Evolutionary conservation across 2,888 invertebrate genomes (phyloP).

Genomic region (Synanthedon vespiformis): DNA sequence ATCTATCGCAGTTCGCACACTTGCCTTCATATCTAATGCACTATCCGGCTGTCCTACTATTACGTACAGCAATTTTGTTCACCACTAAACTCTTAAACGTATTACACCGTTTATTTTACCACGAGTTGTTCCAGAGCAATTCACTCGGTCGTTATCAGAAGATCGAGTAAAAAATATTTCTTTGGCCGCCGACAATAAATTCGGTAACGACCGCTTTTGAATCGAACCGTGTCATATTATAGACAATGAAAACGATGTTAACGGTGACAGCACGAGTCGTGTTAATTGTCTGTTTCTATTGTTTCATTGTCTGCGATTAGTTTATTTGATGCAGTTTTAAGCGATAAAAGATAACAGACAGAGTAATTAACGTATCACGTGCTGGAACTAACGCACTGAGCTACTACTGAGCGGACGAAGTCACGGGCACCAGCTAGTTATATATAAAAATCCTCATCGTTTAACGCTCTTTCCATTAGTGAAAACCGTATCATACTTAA

Average conservation of each 20-base stretch:
- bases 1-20: conserved; percentile 6
- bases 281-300: conserved; percentile 26
- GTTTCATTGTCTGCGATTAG: conserved; percentile 33
- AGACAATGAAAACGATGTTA: conserved; percentile 35
- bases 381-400: conserved; percentile 5
- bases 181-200: conserved; percentile 8
- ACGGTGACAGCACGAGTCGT: conserved; percentile 21
- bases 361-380: conserved; percentile 29
- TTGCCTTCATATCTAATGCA: conserved; percentile 6
- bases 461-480: no score
- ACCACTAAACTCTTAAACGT: neutral
- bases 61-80: neutral
- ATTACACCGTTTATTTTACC: no score
- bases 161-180: no score
- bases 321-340: conserved; percentile 28
- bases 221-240: conserved; percentile 27
- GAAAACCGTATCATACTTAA: no score
- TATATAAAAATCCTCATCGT: no score
- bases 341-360: conserved; percentile 33
- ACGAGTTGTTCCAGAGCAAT: no score
- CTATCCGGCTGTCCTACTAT: conserved; percentile 1
- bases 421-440: no score
- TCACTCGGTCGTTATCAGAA: no score
- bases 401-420: no score
- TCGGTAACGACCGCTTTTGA: conserved; percentile 26